Evolutionary conservation across 2,888 invertebrate genomes (phyloP), one percentile per base, ranked within the genome.

Genomic region (Stegana nigrithorax): DNA sequence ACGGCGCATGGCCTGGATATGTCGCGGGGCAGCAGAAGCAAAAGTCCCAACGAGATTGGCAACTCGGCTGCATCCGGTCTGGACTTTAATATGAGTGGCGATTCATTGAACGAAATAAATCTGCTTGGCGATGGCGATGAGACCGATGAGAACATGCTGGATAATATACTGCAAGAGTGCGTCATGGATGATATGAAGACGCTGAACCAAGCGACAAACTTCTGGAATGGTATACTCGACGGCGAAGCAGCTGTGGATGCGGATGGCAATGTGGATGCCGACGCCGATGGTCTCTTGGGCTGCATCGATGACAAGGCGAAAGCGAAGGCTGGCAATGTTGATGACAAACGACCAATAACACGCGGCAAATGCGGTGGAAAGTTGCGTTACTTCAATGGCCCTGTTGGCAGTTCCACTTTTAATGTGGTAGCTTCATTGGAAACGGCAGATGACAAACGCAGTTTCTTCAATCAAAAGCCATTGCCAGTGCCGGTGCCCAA

Each of bases 151-250:
- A 83, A 85, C 50, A 85, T 85, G 82, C 70, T 86, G 67, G 86
- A 85, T 58, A 86, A 85, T 62, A 85, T 86, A 60, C 65, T 86
- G 64, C 84, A 86, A 58, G 86, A 85, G 72, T 86, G 85, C 72
- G 82, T 82, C 72, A 84, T 85, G 66, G 85, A 85, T 64, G 86
- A 86, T 63, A 80, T 85, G 27, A 86, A 85, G 65, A 78, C 84
- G 5, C 70, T 85, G 14, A 85, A 84, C 70, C 84, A 85, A 61
- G 84, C 84, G 14, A 84, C 85, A 17, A 85, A 72, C 63, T 86
- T 86, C 67, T 86, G 86, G 86, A 86, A 85, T 64, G 85, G 85
- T 59, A 84, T 86, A n/a, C 74, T 86, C 3, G 86, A 85, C 58
- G 85, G 84, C 29, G 84, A 83, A 59, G 81, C 81, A 21, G 81